These are phyloP conservation scores for Fregetta grallaria DNA, from an alignment of 2,113 vertebrate species.

Conservation along the genomic window DNA sequence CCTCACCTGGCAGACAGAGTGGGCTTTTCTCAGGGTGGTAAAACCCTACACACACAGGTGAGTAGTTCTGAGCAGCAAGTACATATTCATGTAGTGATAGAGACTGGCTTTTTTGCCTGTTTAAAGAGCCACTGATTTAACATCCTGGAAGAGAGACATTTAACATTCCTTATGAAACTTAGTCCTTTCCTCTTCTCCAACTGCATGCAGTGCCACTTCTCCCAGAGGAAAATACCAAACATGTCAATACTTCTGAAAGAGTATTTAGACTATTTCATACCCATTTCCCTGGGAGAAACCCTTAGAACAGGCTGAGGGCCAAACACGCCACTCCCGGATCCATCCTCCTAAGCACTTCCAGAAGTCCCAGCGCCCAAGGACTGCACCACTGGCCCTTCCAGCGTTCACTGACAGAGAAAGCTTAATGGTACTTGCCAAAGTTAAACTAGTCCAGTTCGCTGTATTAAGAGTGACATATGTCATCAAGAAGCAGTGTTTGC, in stretches of 20 bases:
- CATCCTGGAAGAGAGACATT: not conserved
- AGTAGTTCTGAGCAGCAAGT: not conserved
- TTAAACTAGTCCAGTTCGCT: not conserved
- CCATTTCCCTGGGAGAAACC: not conserved
- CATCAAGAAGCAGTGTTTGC: not conserved
- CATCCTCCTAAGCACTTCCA: not conserved
- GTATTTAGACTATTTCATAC: not conserved
- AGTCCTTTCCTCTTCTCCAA: not conserved
- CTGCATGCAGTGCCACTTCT: not conserved
- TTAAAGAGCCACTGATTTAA: not conserved
- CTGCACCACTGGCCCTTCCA: not conserved
- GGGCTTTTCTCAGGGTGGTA: not conserved
- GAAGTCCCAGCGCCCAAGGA: not conserved
- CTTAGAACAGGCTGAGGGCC: not conserved
- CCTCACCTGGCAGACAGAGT: not conserved
- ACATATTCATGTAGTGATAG: not conserved
- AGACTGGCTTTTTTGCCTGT: not conserved
- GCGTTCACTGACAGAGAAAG: not conserved
- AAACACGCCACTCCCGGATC: not conserved
- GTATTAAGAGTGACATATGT: not conserved
- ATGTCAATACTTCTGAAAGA: not conserved
- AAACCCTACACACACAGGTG: not conserved
- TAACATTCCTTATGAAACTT: not conserved
- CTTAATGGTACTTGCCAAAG: not conserved
- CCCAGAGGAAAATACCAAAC: not conserved